Base-by-base conservation (phyloP, 1,140 invertebrate species). In the Octopus sinensis region DNA sequence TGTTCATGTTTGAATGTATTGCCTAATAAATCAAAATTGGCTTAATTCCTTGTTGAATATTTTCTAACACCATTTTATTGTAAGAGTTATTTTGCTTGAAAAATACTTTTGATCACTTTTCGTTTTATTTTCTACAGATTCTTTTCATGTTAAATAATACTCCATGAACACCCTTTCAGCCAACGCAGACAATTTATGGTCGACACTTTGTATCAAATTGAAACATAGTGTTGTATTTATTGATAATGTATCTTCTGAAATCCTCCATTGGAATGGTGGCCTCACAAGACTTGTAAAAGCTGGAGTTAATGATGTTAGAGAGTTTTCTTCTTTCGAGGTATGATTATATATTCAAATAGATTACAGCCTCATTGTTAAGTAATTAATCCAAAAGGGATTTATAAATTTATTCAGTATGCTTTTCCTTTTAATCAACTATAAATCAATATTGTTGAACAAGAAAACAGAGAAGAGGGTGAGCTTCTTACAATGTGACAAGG, bases 251-350 rank as follows among this genome's bases (percentile, higher is more conserved):
- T 91, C 90, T 83, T 92, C 92, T 10, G 93, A 94, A 87, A 92
- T 92, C 84, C 87, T 94, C 30, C 93, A 93, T 86, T 94, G 93
- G 93, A 91, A 93, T 86, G 93, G 93, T 6, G 93, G 93, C 6
- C 85, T 93, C n/a, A 89, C 90, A 77, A 90, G 90, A 82, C 84
- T 94, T 53, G 83, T 92, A 4, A 86, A 89, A 52, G 91, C 91
- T 71, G 93, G 93, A 79, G 93, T 93, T 62, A 84, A 91, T 43
- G 90, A 89, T 86, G 91, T 93, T 0, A 93, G 93, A 84, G 92
- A 91, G 85, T 91, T 94, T 82, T 93, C 93, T 13, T 92, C 92
- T 6, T 93, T 93, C 91, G 93, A 93, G 91, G 93, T 93, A 88
- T 85, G 81, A n/a, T 17, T 62, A 76, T 68, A 13, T 68, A 43